These are phyloP conservation scores for Chunga burmeisteri DNA, from an alignment of 2,113 vertebrate species.

Conservation along the genomic window DNA sequence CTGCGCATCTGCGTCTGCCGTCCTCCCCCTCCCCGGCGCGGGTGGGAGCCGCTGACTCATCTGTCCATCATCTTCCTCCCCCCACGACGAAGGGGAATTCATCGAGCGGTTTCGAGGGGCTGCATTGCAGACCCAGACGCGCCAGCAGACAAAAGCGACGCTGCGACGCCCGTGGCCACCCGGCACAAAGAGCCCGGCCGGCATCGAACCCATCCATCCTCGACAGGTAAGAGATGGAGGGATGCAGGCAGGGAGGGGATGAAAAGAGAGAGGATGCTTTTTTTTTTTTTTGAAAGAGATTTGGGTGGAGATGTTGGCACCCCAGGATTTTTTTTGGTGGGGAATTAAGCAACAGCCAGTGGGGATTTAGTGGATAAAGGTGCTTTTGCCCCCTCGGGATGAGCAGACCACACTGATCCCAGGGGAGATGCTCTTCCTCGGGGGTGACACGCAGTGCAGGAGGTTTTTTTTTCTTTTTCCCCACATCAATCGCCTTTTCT, in stretches of 20 bases:
- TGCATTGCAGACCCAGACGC: slow-evolving; percentile 71
- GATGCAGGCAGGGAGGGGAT: not conserved
- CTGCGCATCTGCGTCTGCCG: not conserved
- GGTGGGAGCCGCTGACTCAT: slow-evolving; percentile 54
- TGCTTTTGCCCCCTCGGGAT: rapidly evolving
- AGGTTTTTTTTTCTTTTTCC: rapidly evolving
- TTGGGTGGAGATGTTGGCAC: not conserved
- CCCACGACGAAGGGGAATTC: not conserved
- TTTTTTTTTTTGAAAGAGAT: not conserved
- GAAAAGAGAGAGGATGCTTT: not conserved
- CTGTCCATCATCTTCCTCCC: not conserved
- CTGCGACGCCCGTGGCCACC: not conserved
- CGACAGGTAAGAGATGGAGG: not conserved
- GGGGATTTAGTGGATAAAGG: not conserved
- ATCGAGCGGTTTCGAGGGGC: slow-evolving; percentile 64
- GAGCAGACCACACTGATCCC: rapidly evolving
- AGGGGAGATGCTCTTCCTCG: not conserved
- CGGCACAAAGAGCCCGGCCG: not conserved
- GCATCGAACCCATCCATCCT: not conserved
- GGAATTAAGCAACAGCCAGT: rapidly evolving
- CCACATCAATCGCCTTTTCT: rapidly evolving
- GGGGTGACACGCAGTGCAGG: rapidly evolving
- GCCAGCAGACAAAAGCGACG: slow-evolving; percentile 49
- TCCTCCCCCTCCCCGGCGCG: not conserved
- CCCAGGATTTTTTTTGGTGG: not conserved